Base-by-base conservation (phyloP, 2,113 vertebrate species). In the Gasterosteus nipponicus region DNA sequence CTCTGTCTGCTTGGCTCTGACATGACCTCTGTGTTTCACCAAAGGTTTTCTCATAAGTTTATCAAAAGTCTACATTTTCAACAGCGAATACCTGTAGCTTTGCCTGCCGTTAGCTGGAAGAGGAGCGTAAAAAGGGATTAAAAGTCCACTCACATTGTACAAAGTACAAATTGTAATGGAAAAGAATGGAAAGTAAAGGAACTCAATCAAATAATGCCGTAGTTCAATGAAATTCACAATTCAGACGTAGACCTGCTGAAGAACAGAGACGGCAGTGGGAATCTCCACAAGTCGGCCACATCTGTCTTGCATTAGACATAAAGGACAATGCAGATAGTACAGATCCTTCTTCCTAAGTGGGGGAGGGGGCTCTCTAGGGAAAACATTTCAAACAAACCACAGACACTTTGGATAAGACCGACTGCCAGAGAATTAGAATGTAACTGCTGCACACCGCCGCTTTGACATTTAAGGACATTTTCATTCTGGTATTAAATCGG, bases 281-380 rank as follows among this genome's bases (percentile, higher is more conserved):
- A 81, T 80, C 80, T 77, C 82, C 65, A 80, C 39, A 73, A 89
- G 82, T 75, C 49, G 57, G 76, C 61, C 82, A 90, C 93, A 95
- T 93, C 92, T 94, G 94, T 81, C 86, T 91, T 81, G 66, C 81
- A 87, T 94, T 94, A 94, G 73, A 88, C 87, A 85, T 91, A 89
- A 91, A 90, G 92, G 90, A 92, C 90, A 92, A 92, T 90, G 90
- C 81, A 85, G 82, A 87, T 85, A 82, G 72, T 81, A 87, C 78
- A 83, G 85, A 81, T 82, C 74, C 80, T 85, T 83, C 86, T 81
- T 86, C 74, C 78, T 64, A 16, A 59, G 74, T 77, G 86, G 86
- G 81, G 81, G 86, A 82, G 87, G 89, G 85, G 83, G 72, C 72
- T 86, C 85, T 86, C 85, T 62, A 3, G 72, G 83, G 87, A 87